Conservation (phyloP, 37 sponge, comb jelly and placozoan genomes). For the Chondrilla cf. caribensis region DNA sequence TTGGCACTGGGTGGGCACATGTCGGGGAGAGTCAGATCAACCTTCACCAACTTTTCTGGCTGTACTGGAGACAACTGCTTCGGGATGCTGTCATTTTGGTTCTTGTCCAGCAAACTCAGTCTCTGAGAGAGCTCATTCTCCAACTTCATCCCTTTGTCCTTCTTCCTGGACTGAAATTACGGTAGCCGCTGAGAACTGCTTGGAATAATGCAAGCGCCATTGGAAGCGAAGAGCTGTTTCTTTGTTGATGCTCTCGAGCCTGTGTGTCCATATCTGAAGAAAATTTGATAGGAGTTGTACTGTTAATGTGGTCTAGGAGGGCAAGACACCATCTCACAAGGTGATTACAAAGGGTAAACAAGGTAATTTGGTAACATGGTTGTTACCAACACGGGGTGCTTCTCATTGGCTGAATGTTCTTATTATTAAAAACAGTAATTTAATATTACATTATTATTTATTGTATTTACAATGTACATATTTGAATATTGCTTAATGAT, state of each 20-base stretch:
- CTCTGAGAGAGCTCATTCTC: not conserved
- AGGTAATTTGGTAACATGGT: too few species aligned
- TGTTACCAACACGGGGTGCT: too few species aligned
- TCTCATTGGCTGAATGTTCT: too few species aligned
- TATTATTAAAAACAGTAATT: too few species aligned
- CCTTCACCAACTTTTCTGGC: not conserved
- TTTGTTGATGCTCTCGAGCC: slow-evolving; percentile 85
- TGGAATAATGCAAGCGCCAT: slow-evolving; percentile 83
- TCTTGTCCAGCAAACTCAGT: slow-evolving; percentile 3
- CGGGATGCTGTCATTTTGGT: not conserved
- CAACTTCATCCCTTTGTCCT: slow-evolving; percentile 11
- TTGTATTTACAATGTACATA: too few species aligned
- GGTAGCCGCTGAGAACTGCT: slow-evolving; percentile 51
- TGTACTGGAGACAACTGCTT: not conserved
- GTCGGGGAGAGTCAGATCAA: slow-evolving; percentile 29
- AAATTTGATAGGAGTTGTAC: too few species aligned
- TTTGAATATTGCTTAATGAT: too few species aligned
- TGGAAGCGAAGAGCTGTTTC: slow-evolving; percentile 71
- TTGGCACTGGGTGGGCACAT: slow-evolving; percentile 77
- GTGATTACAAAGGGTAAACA: too few species aligned
- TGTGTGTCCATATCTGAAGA: slow-evolving; percentile 73
- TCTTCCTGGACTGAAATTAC: slow-evolving; percentile 2
- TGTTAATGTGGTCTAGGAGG: too few species aligned
- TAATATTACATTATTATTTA: too few species aligned
- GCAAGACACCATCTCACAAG: too few species aligned